These are phyloP conservation scores for Aporrectodea caliginosa DNA, from an alignment of 1,140 invertebrate genomes.

Conservation along the genomic window DNA sequence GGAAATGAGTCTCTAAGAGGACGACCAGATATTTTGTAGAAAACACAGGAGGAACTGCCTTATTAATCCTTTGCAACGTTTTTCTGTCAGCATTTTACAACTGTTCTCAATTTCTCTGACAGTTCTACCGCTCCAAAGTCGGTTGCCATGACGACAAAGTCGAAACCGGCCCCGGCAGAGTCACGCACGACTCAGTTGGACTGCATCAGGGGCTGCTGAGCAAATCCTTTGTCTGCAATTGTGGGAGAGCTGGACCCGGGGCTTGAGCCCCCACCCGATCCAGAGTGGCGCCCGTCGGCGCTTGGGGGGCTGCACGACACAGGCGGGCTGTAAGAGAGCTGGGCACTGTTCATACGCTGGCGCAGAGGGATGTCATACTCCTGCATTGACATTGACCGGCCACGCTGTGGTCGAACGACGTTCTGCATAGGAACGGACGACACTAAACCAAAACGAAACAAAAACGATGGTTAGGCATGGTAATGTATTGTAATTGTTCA, in stretches of 20 bases:
- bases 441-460: conserved; percentile 28
- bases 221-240: neutral
- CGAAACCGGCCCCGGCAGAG: too few species aligned
- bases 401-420: conserved; percentile 37
- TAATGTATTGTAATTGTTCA: too few species aligned
- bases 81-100: too few species aligned
- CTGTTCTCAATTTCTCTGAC: too few species aligned
- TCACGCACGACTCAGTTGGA: too few species aligned
- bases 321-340: conserved; percentile 11
- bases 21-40: too few species aligned
- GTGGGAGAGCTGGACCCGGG: neutral
- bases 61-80: too few species aligned
- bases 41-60: too few species aligned
- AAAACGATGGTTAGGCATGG: too few species aligned
- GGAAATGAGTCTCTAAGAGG: too few species aligned
- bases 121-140: too few species aligned
- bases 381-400: conserved; percentile 66
- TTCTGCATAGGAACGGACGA: conserved; percentile 34
- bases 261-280: neutral
- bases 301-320: conserved; percentile 3
- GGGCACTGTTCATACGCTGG: conserved; percentile 30
- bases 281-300: neutral
- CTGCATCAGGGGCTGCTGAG: neutral
- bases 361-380: conserved; percentile 69
- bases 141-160: too few species aligned